phyloP scores from a whole-genome alignment of 2,888 invertebrate species.

The Entomobrya multifasciata region DNA sequence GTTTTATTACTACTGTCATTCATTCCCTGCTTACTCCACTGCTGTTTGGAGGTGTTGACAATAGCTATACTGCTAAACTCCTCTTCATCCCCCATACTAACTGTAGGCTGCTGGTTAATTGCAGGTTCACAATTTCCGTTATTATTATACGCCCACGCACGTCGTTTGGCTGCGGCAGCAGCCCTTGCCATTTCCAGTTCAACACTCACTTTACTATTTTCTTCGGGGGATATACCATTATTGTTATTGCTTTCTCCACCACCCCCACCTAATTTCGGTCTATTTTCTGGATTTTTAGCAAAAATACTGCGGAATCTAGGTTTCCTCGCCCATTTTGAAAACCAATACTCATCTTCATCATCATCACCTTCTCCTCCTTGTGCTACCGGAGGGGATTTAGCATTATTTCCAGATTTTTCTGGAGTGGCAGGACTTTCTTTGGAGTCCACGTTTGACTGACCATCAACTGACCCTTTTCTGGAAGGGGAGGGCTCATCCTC shows the following conservation, averaged over 20 bases:
- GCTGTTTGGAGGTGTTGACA: conserved; percentile 48
- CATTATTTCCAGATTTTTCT: not conserved
- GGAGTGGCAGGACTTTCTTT: not conserved
- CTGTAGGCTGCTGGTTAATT: conserved; percentile 56
- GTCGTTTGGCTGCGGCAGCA: conserved; percentile 66
- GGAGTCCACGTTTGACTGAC: not conserved
- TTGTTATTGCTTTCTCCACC: conserved; percentile 61
- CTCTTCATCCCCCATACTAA: conserved; percentile 56
- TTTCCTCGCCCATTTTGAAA: conserved; percentile 82
- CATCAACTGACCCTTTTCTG: not conserved
- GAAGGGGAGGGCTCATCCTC: not conserved
- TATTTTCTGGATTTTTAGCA: conserved; percentile 80
- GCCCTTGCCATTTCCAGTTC: conserved; percentile 66
- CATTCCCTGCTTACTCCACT: conserved; percentile 57
- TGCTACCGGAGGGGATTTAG: not conserved
- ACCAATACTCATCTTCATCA: conserved; percentile 83
- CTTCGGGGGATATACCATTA: conserved; percentile 17
- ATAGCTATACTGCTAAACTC: conserved; percentile 71
- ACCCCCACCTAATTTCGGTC: conserved; percentile 11
- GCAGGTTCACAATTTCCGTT: conserved; percentile 55
- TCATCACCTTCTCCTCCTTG: conserved; percentile 51
- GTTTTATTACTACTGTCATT: too few species aligned
- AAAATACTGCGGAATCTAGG: conserved; percentile 80
- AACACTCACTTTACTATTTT: conserved; percentile 29
- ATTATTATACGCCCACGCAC: conserved; percentile 72